Percentiles rank a stretch among this genome's conserved stretches.
Evolutionary conservation across 2,888 invertebrate species (phyloP).

Genomic region (Tenthredo mesomela): DNA sequence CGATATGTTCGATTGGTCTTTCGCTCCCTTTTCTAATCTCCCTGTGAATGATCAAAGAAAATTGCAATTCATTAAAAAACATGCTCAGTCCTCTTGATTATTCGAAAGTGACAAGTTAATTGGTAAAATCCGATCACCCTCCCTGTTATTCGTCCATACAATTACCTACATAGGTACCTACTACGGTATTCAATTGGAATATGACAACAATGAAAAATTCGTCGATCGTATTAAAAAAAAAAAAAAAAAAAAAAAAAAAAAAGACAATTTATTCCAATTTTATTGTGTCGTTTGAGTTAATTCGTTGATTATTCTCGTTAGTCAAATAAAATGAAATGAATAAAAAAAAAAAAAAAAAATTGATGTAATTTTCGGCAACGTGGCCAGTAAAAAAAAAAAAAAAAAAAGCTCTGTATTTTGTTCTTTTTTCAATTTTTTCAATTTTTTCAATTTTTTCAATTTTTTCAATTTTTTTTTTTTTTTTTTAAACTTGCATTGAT

Average conservation of each 20-base stretch:
- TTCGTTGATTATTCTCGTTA: background rate
- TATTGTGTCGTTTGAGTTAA: background rate
- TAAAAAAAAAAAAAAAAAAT: too few relatives aligned
- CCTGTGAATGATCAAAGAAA: conserved; percentile 20
- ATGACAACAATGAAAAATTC: background rate
- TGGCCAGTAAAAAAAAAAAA: background rate
- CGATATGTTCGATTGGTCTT: conserved; percentile 2
- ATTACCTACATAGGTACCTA: background rate
- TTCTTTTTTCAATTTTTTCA: too few relatives aligned
- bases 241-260: too few relatives aligned
- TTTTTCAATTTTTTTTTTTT: background rate
- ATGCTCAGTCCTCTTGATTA: conserved; percentile 19
- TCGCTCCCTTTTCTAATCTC: background rate
- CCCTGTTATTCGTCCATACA: background rate
- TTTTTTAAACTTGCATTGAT: background rate
- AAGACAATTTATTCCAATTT: background rate
- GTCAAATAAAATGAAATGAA: too few relatives aligned
- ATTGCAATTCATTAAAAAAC: conserved; percentile 30
- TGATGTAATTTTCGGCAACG: background rate
- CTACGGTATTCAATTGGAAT: background rate
- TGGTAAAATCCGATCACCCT: conserved; percentile 33
- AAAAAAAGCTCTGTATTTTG: background rate
- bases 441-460: too few relatives aligned
- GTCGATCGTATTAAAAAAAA: background rate
- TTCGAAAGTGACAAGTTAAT: conserved; percentile 3